A percentile compares a stretch with the other conserved stretches of the same genome.
These are phyloP conservation scores for Dione vanillae DNA, from an alignment of 2,888 invertebrate genomes.

Conservation along the genomic window DNA sequence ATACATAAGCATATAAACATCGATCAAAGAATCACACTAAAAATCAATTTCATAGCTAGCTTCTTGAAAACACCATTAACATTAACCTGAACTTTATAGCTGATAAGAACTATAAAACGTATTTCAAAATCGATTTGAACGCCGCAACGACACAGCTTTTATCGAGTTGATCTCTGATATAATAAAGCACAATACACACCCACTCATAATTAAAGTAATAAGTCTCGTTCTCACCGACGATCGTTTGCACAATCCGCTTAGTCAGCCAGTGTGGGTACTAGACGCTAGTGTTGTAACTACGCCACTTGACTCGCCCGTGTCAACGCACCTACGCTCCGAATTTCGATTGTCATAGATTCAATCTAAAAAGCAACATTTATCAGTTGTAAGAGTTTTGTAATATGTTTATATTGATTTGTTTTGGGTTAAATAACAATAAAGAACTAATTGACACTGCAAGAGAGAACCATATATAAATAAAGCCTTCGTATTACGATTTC, in stretches of 20 bases:
- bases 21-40: not conserved
- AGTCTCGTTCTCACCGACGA: slow-evolving; percentile 44
- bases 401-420: not conserved
- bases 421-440: too few species aligned
- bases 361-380: slow-evolving; percentile 30
- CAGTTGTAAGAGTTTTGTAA: slow-evolving; percentile 9
- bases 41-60: slow-evolving; percentile 2
- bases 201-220: slow-evolving; percentile 46
- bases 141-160: slow-evolving; percentile 34
- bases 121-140: slow-evolving; percentile 34
- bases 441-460: too few species aligned
- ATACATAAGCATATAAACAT: not conserved
- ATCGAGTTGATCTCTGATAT: slow-evolving; percentile 43
- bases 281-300: slow-evolving; percentile 49
- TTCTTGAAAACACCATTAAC: slow-evolving; percentile 22
- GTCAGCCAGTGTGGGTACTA: slow-evolving; percentile 53
- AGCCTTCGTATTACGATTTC: too few species aligned
- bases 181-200: slow-evolving; percentile 46
- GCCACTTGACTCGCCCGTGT: slow-evolving; percentile 72
- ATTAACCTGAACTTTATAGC: slow-evolving; percentile 26
- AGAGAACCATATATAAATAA: too few species aligned
- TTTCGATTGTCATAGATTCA: slow-evolving; percentile 34
- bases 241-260: slow-evolving; percentile 53
- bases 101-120: slow-evolving; percentile 30
- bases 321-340: slow-evolving; percentile 61